Evolutionary conservation across 2,888 invertebrate species (phyloP), one percentile per base, ranked within the genome.

Genomic region (Atrina japonica): DNA sequence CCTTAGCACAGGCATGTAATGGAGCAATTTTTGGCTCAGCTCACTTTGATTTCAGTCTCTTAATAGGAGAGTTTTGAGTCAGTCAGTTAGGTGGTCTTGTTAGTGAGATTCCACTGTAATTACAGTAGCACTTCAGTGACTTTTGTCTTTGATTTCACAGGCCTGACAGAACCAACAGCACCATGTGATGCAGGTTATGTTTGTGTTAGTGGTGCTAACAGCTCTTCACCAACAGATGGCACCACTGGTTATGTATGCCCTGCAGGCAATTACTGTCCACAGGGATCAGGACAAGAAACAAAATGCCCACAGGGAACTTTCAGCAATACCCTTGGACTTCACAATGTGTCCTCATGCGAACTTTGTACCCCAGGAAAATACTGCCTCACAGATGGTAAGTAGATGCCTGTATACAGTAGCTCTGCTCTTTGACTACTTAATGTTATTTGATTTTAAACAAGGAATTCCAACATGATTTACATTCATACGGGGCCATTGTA

Each of bases 261-360:
- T 1, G 77, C 81, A 3, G 89, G 89, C 18, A 75, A 82, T 63
- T 89, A 84, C 73, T 89, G 88, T 70, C 88, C 86, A 5, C 67
- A 60, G 52, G 88, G 88, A 7, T 87, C 88, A 3, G 76, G 78
- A 65, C 83, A 84, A 63, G 87, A 84, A 21, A 81, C 78, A 49
- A 83, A 80, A 40, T 89, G 89, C 77, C 88, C 88, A 6, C 75
- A 71, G n/a, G 88, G 88, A 53, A 88, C 88, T 1, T 89, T 84
- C 78, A 88, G 88, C 60, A 81, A 83, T 56, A 53, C 49, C 0
- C 67, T 75, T 1, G 88, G 86, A 0, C 78, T 88, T 45, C 83
- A 86, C 56, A 88, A 87, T 71, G 73, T 81, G 9, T 82, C 86
- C 1, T 82, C 86, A 29, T 89, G 89, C 65, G 67, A 79, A 63